A percentile compares a stretch with the other conserved stretches of the same genome.
phyloP scores from a whole-genome alignment of 2,888 invertebrate genomes.

The Caradrina kadenii region DNA sequence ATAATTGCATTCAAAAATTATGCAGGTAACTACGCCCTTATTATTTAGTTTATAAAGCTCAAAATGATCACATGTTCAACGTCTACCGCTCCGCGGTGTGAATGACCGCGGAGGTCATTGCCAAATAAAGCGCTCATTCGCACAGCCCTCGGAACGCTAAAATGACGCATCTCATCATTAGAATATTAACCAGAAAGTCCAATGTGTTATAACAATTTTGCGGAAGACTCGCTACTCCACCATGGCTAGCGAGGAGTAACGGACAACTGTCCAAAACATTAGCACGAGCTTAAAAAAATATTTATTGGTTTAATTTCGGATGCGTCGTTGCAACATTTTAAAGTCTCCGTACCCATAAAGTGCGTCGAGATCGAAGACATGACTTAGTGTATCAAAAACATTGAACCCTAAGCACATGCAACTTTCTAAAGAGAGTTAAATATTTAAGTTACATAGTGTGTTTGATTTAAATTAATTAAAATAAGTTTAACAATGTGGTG shows the following conservation, averaged over 20 bases:
- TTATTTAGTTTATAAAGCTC: conserved; percentile 57
- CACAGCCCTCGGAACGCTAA: conserved; percentile 82
- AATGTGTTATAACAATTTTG: conserved; percentile 60
- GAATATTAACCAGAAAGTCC: conserved; percentile 54
- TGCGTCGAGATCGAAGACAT: conserved; percentile 80
- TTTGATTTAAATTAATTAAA: conserved; percentile 32
- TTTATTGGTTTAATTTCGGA: conserved; percentile 35
- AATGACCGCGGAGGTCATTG: conserved; percentile 87
- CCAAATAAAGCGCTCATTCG: conserved; percentile 84
- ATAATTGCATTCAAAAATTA: conserved; percentile 43
- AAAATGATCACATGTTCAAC: conserved; percentile 48
- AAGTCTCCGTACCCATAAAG: conserved; percentile 77
- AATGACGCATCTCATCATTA: conserved; percentile 74
- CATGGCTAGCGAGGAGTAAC: conserved; percentile 55
- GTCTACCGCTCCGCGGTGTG: conserved; percentile 69
- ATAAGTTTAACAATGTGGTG: conserved; percentile 71
- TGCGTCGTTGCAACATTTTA: conserved; percentile 79
- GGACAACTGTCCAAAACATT: conserved; percentile 47
- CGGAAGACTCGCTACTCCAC: conserved; percentile 61
- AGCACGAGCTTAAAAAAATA: conserved; percentile 5
- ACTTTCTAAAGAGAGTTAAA: conserved; percentile 70
- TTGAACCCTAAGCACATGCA: conserved; percentile 77
- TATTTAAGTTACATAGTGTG: conserved; percentile 43
- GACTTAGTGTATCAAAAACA: conserved; percentile 87
- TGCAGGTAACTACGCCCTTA: conserved; percentile 48